Base-by-base conservation (phyloP, 2,888 invertebrate genomes). In the Synanthedon myopaeformis region DNA sequence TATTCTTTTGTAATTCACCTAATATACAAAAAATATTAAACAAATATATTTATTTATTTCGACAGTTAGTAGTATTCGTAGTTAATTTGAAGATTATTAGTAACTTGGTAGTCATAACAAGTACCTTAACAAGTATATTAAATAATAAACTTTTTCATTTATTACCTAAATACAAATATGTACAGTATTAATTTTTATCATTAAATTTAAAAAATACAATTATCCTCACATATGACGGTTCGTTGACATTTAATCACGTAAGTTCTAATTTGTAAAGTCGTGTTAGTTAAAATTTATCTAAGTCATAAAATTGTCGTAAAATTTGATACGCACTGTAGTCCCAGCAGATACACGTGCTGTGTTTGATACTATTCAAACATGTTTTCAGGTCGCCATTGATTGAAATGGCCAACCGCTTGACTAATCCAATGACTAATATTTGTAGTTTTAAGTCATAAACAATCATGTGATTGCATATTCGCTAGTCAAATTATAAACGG, bases 251-350 rank as follows among this genome's bases (percentile, higher is more conserved):
- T 13, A 59, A 61, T 62, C 74, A 73, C 74, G 70, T 60, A 59
- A 64, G 65, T 62, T 65, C 62, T 61, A 74, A 78, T 79, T 80
- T 74, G 76, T 76, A 63, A 62, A 58, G 65, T 65, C 64, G 65
- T 68, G 65, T 66, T 52, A 19, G 28, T 14, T 54, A 52, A 59
- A 63, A 66, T 75, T 70, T 79, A 79, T 82, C 76, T 59, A 51
- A 53, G 55, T 68, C 72, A 70, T 82, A 76, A 82, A 82, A 80
- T 58, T 59, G 65, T 74, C 81, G 74, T 82, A 76, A 82, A 82
- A 80, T 61, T 56, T 60, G 72, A 75, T 69, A 71, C 71, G 35
- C 35, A 35, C 1, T 35, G 35, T 66, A 59, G 57, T 23, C 48
- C 48, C 35, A 49, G 17, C 49, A 50, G 63, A 65, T 62, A 70